These are phyloP conservation scores for Drosophila stalkeri DNA, from an alignment of 2,888 invertebrate genomes.

Conservation along the genomic window DNA sequence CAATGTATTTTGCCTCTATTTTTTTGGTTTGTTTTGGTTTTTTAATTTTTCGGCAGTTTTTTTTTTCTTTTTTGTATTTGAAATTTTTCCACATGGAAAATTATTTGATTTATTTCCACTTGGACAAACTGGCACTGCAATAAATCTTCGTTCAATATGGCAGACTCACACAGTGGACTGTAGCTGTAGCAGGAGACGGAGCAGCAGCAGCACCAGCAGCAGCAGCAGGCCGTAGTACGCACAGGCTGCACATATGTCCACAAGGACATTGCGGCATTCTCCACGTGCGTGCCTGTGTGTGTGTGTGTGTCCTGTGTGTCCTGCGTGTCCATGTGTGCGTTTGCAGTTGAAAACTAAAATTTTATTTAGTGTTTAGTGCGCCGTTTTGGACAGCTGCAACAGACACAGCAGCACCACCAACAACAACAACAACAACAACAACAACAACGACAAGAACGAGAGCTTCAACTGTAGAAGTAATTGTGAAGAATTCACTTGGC, in stretches of 20 bases:
- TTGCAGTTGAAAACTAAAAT: conserved; percentile 77
- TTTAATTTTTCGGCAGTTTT: conserved; percentile 62
- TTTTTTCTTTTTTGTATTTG: conserved; percentile 43
- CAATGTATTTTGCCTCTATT: conserved; percentile 13
- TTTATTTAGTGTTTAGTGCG: conserved; percentile 80
- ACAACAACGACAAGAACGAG: conserved; percentile 4
- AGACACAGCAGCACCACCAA: conserved; percentile 24
- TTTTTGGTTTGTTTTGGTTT: conserved; percentile 46
- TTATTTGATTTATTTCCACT: conserved; percentile 84
- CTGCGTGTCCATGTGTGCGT: conserved; percentile 42
- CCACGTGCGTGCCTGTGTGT: conserved; percentile 27
- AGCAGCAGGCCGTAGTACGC: not conserved
- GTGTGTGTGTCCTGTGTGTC: conserved; percentile 4
- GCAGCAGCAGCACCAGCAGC: not conserved
- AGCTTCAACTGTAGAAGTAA: conserved; percentile 48
- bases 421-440: conserved; percentile 9
- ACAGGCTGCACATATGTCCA: conserved; percentile 47
- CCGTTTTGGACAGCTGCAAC: conserved; percentile 73
- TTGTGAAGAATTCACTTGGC: conserved; percentile 52
- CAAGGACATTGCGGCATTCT: conserved; percentile 56
- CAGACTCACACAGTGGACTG: conserved; percentile 61
- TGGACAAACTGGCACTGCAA: conserved; percentile 83
- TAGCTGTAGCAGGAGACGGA: conserved; percentile 7
- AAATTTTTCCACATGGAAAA: conserved; percentile 83
- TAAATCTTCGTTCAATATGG: conserved; percentile 84